A percentile compares a stretch with the other conserved stretches of the same genome.
phyloP scores from a whole-genome alignment of 2,888 invertebrate genomes.

The Drosophila emarginata region DNA sequence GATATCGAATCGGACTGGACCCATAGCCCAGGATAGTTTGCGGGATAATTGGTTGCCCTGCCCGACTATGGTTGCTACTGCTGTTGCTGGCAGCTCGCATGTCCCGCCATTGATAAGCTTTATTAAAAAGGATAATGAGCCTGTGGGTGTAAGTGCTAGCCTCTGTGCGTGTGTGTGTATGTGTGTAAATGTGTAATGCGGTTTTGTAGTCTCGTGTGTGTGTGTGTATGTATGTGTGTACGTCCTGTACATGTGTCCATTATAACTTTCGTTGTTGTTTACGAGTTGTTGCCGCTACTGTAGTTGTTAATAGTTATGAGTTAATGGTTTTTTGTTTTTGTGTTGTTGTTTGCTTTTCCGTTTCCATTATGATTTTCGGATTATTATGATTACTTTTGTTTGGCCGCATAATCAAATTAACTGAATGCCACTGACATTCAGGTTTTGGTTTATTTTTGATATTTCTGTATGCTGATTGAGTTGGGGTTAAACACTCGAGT shows the following conservation, averaged over 20 bases:
- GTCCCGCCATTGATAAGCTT: slow-evolving; percentile 77
- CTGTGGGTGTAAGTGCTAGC: slow-evolving; percentile 50
- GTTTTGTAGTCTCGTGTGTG: slow-evolving; percentile 47
- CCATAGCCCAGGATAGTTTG: slow-evolving; percentile 28
- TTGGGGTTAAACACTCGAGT: slow-evolving; percentile 29
- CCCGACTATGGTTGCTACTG: slow-evolving; percentile 39
- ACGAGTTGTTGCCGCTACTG: slow-evolving; percentile 61
- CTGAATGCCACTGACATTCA: slow-evolving; percentile 47
- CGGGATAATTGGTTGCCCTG: slow-evolving; percentile 56
- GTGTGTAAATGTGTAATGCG: slow-evolving; percentile 48
- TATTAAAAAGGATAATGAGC: slow-evolving; percentile 77
- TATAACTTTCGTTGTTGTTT: slow-evolving; percentile 75
- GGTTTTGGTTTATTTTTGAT: slow-evolving; percentile 11
- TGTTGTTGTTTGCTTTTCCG: slow-evolving; percentile 47
- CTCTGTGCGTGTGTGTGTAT: slow-evolving; percentile 17
- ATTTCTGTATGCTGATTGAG: slow-evolving; percentile 18
- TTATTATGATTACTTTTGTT: slow-evolving; percentile 75
- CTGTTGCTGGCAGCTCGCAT: slow-evolving; percentile 74
- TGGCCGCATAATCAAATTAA: slow-evolving; percentile 74
- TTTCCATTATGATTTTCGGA: slow-evolving; percentile 74
- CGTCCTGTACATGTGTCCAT: slow-evolving; percentile 72
- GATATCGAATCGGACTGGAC: slow-evolving; percentile 13
- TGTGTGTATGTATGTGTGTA: slow-evolving; percentile 20
- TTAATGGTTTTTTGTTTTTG: slow-evolving; percentile 71
- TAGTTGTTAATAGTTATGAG: slow-evolving; percentile 76